A percentile compares a stretch with the other conserved stretches of the same genome.
Evolutionary conservation across 2,888 invertebrate species (phyloP).

Genomic region (Ophonus ardosiacus): DNA sequence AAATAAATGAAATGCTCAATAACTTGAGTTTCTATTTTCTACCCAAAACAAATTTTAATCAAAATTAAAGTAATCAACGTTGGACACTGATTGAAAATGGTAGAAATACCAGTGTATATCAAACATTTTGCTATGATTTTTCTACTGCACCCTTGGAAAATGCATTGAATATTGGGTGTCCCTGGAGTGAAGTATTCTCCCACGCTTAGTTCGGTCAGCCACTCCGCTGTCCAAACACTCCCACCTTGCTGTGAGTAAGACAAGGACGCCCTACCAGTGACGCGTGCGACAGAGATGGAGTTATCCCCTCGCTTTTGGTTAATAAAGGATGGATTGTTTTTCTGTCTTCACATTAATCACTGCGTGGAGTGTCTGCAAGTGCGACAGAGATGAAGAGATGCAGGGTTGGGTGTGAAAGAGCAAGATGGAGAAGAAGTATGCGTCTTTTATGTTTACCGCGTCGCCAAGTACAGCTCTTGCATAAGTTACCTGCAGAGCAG

Average conservation of each 20-base stretch:
- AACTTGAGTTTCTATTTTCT: no score
- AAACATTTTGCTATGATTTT: no score
- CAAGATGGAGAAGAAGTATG: conserved; percentile 66
- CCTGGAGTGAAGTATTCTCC: conserved; percentile 71
- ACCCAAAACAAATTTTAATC: conserved; percentile 31
- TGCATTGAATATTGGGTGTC: neutral
- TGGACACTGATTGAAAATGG: conserved; percentile 41
- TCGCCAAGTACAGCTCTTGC: conserved; percentile 62
- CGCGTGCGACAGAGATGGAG: conserved; percentile 20
- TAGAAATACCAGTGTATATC: neutral
- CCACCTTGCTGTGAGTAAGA: conserved; percentile 2
- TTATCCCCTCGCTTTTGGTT: neutral
- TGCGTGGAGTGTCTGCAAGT: conserved; percentile 56
- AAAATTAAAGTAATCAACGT: conserved; percentile 16
- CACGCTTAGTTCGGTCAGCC: conserved; percentile 74
- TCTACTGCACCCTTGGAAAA: neutral
- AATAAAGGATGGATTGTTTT: conserved; percentile 50
- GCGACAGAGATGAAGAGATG: conserved; percentile 27
- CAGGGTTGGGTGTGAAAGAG: conserved; percentile 23
- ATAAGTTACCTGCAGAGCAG: conserved; percentile 58
- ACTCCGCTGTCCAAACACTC: conserved; percentile 67
- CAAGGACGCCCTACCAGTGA: neutral
- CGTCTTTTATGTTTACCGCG: conserved; percentile 63
- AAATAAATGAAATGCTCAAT: no score
- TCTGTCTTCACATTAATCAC: conserved; percentile 63